Percentiles rank a stretch among this genome's conserved stretches.
phyloP scores from a whole-genome alignment of 2,113 vertebrate genomes.

The Clupea harengus region DNA sequence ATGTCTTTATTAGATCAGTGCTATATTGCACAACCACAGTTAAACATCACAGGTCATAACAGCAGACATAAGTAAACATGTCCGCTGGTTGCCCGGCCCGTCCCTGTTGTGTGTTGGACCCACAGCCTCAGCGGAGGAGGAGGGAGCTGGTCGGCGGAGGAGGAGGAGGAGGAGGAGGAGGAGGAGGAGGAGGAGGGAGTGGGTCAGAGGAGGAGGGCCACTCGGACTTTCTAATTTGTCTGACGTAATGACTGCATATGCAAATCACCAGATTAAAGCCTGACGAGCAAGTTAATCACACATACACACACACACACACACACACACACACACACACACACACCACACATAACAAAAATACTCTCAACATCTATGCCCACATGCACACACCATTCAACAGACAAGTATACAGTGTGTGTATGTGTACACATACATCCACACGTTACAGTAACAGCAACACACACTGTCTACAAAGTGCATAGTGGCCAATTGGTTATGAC shows the following conservation, averaged over 20 bases:
- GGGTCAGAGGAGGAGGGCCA: neutral
- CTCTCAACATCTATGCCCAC: neutral
- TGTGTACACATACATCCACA: neutral
- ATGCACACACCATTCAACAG: neutral
- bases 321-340: neutral
- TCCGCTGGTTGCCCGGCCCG: too few species aligned
- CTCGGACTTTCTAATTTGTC: neutral
- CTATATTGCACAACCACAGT: neutral
- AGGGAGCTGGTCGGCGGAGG: neutral
- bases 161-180: neutral
- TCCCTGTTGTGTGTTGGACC: too few species aligned
- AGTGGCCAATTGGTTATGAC: neutral
- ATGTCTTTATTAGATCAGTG: constrained; percentile 3
- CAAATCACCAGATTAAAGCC: constrained; percentile 17
- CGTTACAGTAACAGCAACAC: neutral
- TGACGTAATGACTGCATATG: neutral
- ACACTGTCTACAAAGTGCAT: neutral
- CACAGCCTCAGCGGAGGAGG: neutral
- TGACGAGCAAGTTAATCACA: constrained; percentile 17
- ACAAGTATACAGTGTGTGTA: constrained; percentile 4
- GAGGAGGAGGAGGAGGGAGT: neutral
- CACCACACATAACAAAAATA: neutral
- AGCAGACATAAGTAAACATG: neutral
- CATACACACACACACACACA: neutral
- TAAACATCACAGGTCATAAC: neutral